Conservation (phyloP, 2,888 invertebrate species). For the Camptogramma bilineatum region DNA sequence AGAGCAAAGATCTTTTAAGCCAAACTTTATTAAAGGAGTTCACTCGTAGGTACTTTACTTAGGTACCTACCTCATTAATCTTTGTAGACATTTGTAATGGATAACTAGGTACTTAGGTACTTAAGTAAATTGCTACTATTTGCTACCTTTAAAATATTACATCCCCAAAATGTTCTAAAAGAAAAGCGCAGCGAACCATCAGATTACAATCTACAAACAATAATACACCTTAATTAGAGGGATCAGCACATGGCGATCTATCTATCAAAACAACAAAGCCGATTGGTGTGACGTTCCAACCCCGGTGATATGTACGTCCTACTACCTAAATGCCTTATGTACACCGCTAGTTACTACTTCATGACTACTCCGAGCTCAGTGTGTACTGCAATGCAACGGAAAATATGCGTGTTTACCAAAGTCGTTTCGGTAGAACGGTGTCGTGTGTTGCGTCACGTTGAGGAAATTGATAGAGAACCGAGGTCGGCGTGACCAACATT, state of each 20-base stretch:
- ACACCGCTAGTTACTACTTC: conserved; percentile 85
- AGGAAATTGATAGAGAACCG: conserved; percentile 85
- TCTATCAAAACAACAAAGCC: conserved; percentile 85
- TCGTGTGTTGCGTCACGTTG: conserved; percentile 84
- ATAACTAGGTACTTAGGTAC: neutral
- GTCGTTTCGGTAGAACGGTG: conserved; percentile 85
- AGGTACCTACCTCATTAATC: neutral
- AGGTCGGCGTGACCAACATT: conserved; percentile 83
- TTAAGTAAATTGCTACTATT: no score
- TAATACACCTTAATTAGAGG: conserved; percentile 69
- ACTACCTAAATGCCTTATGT: conserved; percentile 86
- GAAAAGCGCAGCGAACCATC: neutral
- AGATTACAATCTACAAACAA: conserved; percentile 45
- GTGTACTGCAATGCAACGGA: conserved; percentile 86
- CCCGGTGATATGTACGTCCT: conserved; percentile 85
- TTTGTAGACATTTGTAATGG: no score
- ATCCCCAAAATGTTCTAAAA: conserved; percentile 1
- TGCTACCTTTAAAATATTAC: neutral
- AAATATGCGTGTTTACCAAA: conserved; percentile 86
- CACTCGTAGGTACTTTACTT: neutral
- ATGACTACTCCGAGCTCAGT: conserved; percentile 86
- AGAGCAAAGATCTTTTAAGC: neutral
- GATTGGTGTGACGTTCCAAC: conserved; percentile 85
- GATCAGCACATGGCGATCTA: conserved; percentile 81
- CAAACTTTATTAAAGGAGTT: neutral